Evolutionary conservation across 2,888 invertebrate species (phyloP), one percentile per base, ranked within the genome.

Genomic region (Cepaea hortensis): DNA sequence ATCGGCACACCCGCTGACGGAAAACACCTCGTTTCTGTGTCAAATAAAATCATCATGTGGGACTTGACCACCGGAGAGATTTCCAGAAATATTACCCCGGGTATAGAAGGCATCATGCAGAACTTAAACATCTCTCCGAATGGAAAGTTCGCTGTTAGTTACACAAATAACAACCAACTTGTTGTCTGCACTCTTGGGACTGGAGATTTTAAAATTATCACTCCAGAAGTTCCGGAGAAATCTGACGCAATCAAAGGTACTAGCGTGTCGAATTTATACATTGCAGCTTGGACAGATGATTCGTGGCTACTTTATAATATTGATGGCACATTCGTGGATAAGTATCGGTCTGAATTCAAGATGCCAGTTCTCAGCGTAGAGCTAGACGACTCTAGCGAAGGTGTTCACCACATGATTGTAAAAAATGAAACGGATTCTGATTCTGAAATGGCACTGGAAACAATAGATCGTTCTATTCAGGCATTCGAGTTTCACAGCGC

Each of bases 41-140:
- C 99, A 3, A 99, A 98, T 92, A 96, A 98, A 90, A 98, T 99
- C 90, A 98, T 99, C 90, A 98, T 99, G 65, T 99, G 98, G 97
- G 99, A 99, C 95, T 95, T 99, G 61, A 97, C 97, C 55, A 99
- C 98, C 0, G 98, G 98, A 84, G 99, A 99, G 94, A 96, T 99
- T 93, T 97, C 98, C 0, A 95, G 98, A 62, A 98, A 98, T 93
- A 97, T 98, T 93, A 93, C 94, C 50, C 99, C 99, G 0, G 97
- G 97, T 7, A 97, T 99, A 46, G 93, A 91, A 93, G 99, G 99
- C 23, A 98, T 99, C 91, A 98, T 99, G 97, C 98, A 98, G 94
- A 97, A 97, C 91, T 95, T 99, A 90, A 97, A 97, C 35, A 95
- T 99, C 7, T 98, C 98, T 89, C 97, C 97, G 0, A 98, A 99